Evolutionary conservation across 2,113 vertebrate genomes (phyloP), one percentile per base, ranked within the genome.

Genomic region (Protobothrops flavoviridis): DNA sequence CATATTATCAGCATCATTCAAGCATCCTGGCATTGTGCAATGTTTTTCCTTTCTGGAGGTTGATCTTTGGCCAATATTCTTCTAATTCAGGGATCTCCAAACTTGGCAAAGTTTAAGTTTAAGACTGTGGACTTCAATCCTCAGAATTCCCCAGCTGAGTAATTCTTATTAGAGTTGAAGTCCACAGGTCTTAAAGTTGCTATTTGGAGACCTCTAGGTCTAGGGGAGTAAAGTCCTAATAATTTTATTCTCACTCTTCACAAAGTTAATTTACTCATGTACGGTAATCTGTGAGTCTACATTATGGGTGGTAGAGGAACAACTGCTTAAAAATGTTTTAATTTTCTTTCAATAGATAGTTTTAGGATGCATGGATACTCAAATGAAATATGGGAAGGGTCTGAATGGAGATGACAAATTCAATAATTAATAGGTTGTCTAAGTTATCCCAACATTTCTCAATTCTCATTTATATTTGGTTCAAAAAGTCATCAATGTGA

Each of bases 401-500:
- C 15, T 39, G 33, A 74, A 15, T 33, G 33, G 12, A n/a, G n/a
- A 74, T 74, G n/a, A 5, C 29, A 69, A 15, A 33, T 13, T 1
- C n/a, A 33, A 74, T 74, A 74, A 74, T 33, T 2, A 17, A 33
- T 39, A 39, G 69, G 17, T 39, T 7, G 33, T 17, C 69, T 21
- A 33, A 81, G 17, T 39, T 39, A 81, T 39, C 15, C 15, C 33
- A 81, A 39, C 69, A 81, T 81, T 81, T 81, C 33, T 74, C n/a
- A 74, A 39, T 74, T 74, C 69, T 21, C 20, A 39, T 53, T 88
- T 92, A n/a, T 26, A 74, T 55, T 24, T 61, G 52, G 74, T 52
- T 85, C 88, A 94, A 92, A 87, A 87, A 95, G 95, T 91, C 33
- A 20, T 96, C 95, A 94, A 21, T 81, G 95, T 93, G 17, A 50